Evolutionary conservation across 1,140 invertebrate genomes (phyloP).

Genomic region (Drosophila willistoni): DNA sequence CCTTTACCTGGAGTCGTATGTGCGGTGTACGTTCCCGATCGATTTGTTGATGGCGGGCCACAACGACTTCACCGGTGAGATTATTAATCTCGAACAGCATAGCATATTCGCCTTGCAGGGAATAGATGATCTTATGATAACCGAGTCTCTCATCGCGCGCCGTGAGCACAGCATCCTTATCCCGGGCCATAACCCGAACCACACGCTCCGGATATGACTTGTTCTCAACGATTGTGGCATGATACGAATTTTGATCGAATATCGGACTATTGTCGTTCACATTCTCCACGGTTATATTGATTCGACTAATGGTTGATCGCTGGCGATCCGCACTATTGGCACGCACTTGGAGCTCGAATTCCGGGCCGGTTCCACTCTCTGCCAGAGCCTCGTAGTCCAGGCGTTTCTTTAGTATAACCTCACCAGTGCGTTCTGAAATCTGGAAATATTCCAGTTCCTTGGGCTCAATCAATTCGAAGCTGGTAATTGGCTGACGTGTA

Average conservation of each 20-base stretch:
- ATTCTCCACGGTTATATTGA: conserved; percentile 89
- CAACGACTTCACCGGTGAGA: conserved; percentile 87
- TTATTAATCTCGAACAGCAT: conserved; percentile 89
- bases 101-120: conserved; percentile 88
- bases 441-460: conserved; percentile 83
- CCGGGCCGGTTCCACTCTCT: conserved; percentile 84
- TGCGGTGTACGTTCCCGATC: conserved; percentile 90
- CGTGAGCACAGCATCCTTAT: conserved; percentile 87
- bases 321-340: conserved; percentile 88
- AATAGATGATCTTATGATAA: conserved; percentile 88
- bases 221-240: conserved; percentile 89
- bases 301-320: conserved; percentile 86
- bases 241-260: conserved; percentile 88
- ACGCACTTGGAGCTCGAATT: conserved; percentile 89
- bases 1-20: conserved; percentile 88
- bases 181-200: conserved; percentile 88
- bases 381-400: conserved; percentile 89
- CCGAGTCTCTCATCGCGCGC: conserved; percentile 86
- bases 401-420: conserved; percentile 88
- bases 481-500: conserved; percentile 86
- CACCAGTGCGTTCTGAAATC: conserved; percentile 87
- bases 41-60: conserved; percentile 88
- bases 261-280: conserved; percentile 91
- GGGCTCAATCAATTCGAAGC: conserved; percentile 85
- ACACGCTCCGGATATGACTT: conserved; percentile 87